phyloP scores from a whole-genome alignment of 1,140 invertebrate genomes.

The Gryon sp. region DNA sequence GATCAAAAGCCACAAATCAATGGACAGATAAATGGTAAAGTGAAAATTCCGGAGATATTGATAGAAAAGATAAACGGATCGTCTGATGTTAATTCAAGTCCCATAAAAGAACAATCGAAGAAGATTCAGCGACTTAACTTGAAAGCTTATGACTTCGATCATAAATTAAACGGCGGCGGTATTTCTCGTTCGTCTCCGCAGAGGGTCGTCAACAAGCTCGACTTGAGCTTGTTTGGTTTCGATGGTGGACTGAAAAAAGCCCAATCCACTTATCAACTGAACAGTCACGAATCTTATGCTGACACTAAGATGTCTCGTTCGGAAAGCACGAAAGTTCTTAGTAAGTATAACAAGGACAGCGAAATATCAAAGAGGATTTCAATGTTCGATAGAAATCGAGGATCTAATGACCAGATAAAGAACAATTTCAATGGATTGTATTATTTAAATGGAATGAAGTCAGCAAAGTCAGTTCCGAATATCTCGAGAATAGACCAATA shows the following conservation, averaged over 20 bases:
- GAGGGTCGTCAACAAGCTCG: constrained; percentile 70
- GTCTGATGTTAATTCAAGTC: constrained; percentile 9
- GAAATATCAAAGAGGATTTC: constrained; percentile 45
- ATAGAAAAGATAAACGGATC: constrained; percentile 67
- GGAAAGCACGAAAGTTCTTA: constrained; percentile 49
- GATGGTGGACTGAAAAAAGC: constrained; percentile 69
- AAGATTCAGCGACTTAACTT: constrained; percentile 70
- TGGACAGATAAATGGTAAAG: not conserved
- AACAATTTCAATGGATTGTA: constrained; percentile 47
- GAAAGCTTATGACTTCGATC: constrained; percentile 72
- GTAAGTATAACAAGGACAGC: constrained; percentile 66
- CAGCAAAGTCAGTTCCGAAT: constrained; percentile 74
- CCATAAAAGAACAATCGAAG: constrained; percentile 53
- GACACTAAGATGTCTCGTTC: constrained; percentile 42
- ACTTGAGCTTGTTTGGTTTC: constrained; percentile 71
- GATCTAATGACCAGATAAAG: constrained; percentile 18
- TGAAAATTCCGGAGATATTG: constrained; percentile 5
- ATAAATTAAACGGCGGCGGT: constrained; percentile 60
- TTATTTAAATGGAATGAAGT: constrained; percentile 49
- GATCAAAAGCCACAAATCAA: no score
- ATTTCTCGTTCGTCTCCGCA: constrained; percentile 37
- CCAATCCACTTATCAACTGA: constrained; percentile 70
- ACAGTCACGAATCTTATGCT: constrained; percentile 41
- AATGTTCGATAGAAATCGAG: constrained; percentile 14
- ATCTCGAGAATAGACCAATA: constrained; percentile 64